These are phyloP conservation scores for Acrobasis consociella DNA, from an alignment of 2,888 invertebrate genomes.

Conservation along the genomic window DNA sequence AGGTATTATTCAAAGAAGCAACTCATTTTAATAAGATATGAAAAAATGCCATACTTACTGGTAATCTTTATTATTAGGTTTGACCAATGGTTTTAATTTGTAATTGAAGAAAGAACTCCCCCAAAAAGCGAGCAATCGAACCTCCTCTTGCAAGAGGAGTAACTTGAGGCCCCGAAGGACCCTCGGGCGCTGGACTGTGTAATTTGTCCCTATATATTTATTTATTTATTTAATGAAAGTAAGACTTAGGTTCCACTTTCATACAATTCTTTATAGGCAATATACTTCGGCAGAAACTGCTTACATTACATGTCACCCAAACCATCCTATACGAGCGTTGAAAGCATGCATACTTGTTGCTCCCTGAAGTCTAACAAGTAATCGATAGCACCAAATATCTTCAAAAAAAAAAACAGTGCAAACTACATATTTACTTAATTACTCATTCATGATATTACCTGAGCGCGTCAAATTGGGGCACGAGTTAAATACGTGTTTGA, in stretches of 20 bases:
- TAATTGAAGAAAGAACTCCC: slow-evolving; percentile 61
- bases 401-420: too few relatives aligned
- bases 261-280: too few relatives aligned
- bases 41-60: background rate
- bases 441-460: background rate
- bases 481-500: slow-evolving; percentile 5
- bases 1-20: slow-evolving; percentile 1
- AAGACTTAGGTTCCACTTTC: too few relatives aligned
- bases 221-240: too few relatives aligned
- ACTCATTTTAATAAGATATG: background rate
- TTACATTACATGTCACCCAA: too few relatives aligned
- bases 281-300: too few relatives aligned
- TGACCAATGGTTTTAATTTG: background rate
- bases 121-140: slow-evolving; percentile 55
- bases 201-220: too few relatives aligned
- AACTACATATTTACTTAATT: background rate
- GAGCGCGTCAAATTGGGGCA: background rate
- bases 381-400: too few relatives aligned
- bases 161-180: slow-evolving; percentile 18
- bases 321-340: too few relatives aligned
- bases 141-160: slow-evolving; percentile 42
- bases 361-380: too few relatives aligned
- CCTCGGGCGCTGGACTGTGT: background rate
- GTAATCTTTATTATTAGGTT: too few relatives aligned
- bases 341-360: too few relatives aligned